Base-by-base conservation (phyloP, 1,140 invertebrate genomes). In the Euschistus heros region DNA sequence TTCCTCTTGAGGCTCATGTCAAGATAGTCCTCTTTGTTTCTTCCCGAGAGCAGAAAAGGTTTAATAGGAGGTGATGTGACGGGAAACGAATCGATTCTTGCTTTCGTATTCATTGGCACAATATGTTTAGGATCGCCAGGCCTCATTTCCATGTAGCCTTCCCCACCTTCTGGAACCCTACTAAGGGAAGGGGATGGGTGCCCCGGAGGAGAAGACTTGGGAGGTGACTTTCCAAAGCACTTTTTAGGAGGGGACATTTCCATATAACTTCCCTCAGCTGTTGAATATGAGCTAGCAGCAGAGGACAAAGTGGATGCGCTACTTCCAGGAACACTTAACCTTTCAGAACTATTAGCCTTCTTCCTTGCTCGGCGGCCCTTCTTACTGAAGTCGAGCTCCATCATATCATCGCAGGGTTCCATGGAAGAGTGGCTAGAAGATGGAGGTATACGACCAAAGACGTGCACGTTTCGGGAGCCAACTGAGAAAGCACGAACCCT, bases 371-470 rank as follows among this genome's bases (percentile, higher is more conserved):
- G 3, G 6, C 59, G 24, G 2, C 52, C 59, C 30, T 70, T 71
- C 26, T 70, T 47, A 74, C 76, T 83, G 71, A 89, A 90, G 74
- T 90, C 88, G 63, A 91, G 80, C 75, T 88, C 87, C 86, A 91
- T 88, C 52, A 88, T 78, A 75, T 91, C 86, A 63, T 85, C 85
- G 76, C 86, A 85, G 0, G 82, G 80, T 64, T 85, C 83, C 18
- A 79, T 76, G n/a, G 82, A 84, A 68, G 81, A 81, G 67, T 82
- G 82, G 52, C 80, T 83, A 20, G 74, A 82, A 46, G 50, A 55
- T n/a, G 17, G 17, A 42, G 59, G 59, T 3, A 61, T 44, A 2
- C 52, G 26, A 13, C 20, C 63, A 33, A 55, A 55, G n/a, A 18
- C n/a, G 22, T 44, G 26, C 63, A 54, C 20, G 44, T 55, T 30